Evolutionary conservation across 2,888 invertebrate genomes (phyloP), one percentile per base, ranked within the genome.

Genomic region (Drosophila testacea): DNA sequence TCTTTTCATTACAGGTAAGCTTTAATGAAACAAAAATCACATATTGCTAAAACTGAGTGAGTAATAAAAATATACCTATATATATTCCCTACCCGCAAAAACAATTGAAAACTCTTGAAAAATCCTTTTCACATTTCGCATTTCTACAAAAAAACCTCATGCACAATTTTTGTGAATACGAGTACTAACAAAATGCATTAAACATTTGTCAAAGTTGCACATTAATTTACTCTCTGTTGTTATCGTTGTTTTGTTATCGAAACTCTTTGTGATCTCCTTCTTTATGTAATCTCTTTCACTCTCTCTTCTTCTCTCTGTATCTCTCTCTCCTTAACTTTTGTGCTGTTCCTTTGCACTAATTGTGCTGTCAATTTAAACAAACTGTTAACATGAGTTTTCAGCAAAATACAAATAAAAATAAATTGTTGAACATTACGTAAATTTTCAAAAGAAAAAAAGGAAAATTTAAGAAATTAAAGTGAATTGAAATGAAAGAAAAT

Each of bases 311-410:
- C 32, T 32, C 32, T n/a, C 5, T 55, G 47, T 50, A 10, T 30
- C 27, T 65, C 4, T 71, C 22, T 56, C 7, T 63, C 5, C 46
- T 22, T 50, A n/a, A 16, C 42, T 62, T 67, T 56, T 62, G 22
- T 62, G 57, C 48, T 68, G 79, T 78, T 69, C 55, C 63, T 67
- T 60, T 59, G 36, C 47, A 56, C 70, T 83, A 81, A 83, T 86
- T 81, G 81, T 81, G 64, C 79, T 87, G 88, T 81, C 79, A 73
- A 68, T 69, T 81, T 48, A 47, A 74, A 65, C 34, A 63, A 65
- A 50, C 51, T 61, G 28, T 48, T 51, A 6, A 27, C 11, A 44
- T 11, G 42, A 27, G 6, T 22, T 13, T 50, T 52, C 11, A 5
- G 34, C 50, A 47, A 27, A 46, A 13, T 34, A 22, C 28, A 32